Base-by-base conservation (phyloP, 2,797 vertebrate genomes). In the Psittacula derbiana region DNA sequence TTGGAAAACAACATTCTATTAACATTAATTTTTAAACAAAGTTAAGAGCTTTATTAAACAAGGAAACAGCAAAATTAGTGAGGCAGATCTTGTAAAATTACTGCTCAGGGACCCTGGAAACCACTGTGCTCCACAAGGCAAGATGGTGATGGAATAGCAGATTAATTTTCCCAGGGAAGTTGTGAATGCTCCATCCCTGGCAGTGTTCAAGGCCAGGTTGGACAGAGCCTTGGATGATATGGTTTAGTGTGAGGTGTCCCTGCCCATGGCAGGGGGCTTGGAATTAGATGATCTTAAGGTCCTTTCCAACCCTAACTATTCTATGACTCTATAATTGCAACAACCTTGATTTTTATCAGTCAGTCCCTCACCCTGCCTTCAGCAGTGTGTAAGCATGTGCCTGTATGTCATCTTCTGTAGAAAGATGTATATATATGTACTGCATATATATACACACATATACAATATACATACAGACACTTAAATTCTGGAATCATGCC, bases 11-110 rank as follows among this genome's bases (percentile, higher is more conserved):
- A 88, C 62, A 5, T 62, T 72, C 89, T 83, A 78, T 79, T 92
- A 86, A 69, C 90, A 92, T 90, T 60, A 93, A 93, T 72, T 83
- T 95, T 96, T 92, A 88, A 93, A 93, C 73, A n/a, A 96, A 95
- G 85, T 79, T 76, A 64, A 82, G 70, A 57, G 76, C 70, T 94
- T 93, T 88, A 91, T 94, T 94, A 88, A 94, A 93, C 73, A 90
- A 60, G 87, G 82, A 96, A 96, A 90, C 40, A 66, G 93, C 80
- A 90, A 86, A 94, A 82, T 76, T 33, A 95, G 89, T 0, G 41
- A 44, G 85, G 76, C 85, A 91, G 64, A 81, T 73, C 88, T 94
- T 88, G 91, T 75, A 88, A 44, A 91, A 88, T 47, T 25, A 86
- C 89, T 62, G 81, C 72, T 93, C 31, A 30, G 85, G 82, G 95